Conservation (phyloP, 1,140 invertebrate genomes). For the Drosophila orena region DNA sequence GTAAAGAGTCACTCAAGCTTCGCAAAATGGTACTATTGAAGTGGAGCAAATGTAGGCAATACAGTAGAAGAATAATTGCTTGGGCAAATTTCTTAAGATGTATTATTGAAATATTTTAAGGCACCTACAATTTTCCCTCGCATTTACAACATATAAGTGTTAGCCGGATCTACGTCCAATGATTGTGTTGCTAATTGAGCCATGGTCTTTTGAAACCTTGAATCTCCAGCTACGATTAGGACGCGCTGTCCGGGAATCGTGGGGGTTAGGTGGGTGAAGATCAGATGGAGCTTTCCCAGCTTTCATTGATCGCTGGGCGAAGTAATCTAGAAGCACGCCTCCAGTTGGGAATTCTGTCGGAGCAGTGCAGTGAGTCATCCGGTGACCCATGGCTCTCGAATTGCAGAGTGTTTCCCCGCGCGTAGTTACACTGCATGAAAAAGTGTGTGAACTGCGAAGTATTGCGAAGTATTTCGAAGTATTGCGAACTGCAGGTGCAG, state of each 20-base stretch:
- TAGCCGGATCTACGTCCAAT: constrained; percentile 21
- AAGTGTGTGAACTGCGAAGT: no score
- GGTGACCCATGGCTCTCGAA: neutral
- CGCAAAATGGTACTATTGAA: no score
- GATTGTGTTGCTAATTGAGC: constrained; percentile 4
- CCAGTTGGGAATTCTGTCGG: no score
- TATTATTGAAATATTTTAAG: no score
- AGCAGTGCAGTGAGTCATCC: constrained; percentile 15
- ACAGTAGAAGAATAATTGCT: no score
- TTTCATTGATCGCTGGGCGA: constrained; percentile 3
- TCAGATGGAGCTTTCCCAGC: no score
- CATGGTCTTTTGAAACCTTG: constrained; percentile 43
- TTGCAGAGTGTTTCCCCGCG: constrained; percentile 7
- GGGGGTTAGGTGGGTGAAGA: neutral
- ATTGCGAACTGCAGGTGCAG: no score
- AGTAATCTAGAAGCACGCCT: constrained; percentile 1
- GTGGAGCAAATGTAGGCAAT: no score
- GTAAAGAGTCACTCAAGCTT: no score
- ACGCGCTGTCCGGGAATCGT: constrained; percentile 4
- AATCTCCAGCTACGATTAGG: constrained; percentile 58
- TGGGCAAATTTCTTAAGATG: no score
- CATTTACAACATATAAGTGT: constrained; percentile 53
- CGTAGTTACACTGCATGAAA: constrained; percentile 5
- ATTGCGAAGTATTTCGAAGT: no score
- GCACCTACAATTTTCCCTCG: neutral